Conservation (phyloP, 2,797 vertebrate genomes). For the Chloroceryle inda region DNA sequence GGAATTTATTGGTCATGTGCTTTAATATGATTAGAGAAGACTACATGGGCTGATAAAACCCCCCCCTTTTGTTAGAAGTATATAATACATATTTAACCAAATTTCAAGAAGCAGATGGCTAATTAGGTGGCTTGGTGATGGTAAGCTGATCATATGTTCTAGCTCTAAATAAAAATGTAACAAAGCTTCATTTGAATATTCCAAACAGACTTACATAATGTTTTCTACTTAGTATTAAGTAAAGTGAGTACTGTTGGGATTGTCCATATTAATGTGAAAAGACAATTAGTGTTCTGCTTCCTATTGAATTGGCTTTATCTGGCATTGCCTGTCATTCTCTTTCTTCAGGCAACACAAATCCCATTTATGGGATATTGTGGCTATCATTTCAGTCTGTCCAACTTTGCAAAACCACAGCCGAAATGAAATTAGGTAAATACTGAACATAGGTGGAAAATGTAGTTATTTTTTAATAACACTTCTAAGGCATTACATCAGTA, state of each 20-base stretch:
- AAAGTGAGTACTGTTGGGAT: background rate
- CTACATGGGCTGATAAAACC: background rate
- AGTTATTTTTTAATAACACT: background rate
- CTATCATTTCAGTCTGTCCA: background rate
- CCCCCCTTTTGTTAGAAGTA: constrained; percentile 26
- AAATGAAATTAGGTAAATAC: background rate
- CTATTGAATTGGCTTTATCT: background rate
- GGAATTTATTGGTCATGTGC: background rate
- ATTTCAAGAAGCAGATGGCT: constrained; percentile 71
- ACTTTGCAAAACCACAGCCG: background rate
- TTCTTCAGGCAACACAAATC: background rate
- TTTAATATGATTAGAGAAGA: background rate
- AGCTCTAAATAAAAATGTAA: constrained; percentile 71
- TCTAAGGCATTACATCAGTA: background rate
- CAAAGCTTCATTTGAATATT: constrained; percentile 53
- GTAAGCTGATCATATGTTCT: constrained; percentile 62
- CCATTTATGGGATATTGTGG: background rate
- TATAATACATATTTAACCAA: constrained; percentile 53
- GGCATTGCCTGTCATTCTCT: background rate
- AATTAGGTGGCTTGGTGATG: constrained; percentile 66
- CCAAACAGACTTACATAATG: constrained; percentile 55
- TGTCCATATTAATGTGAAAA: background rate
- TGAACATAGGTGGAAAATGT: background rate
- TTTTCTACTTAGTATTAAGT: constrained; percentile 27
- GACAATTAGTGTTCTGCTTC: background rate